phyloP scores from a whole-genome alignment of 2,797 vertebrate species.

The Peromyscus eremicus region DNA sequence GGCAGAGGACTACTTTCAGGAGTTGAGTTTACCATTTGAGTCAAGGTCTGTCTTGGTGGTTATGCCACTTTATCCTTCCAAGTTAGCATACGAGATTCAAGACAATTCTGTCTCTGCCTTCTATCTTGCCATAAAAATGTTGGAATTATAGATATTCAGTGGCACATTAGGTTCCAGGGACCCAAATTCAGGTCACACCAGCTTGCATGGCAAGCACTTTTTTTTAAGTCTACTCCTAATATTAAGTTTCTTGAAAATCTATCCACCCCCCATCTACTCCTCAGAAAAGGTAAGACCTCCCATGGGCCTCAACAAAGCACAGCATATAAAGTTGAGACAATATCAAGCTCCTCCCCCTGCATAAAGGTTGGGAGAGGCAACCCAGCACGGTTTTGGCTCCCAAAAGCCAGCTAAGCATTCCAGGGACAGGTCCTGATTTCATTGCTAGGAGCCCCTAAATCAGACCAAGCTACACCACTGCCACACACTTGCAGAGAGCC shows the following conservation, averaged over 20 bases:
- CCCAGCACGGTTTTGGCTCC: no score
- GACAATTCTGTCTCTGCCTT: neutral
- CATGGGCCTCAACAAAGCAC: no score
- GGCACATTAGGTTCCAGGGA: neutral
- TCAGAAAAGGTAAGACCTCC: neutral
- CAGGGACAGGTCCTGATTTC: no score
- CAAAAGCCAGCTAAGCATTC: no score
- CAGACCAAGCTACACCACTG: no score
- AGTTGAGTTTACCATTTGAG: neutral
- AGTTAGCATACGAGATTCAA: neutral
- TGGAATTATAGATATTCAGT: neutral
- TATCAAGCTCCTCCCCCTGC: no score
- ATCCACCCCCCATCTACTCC: no score
- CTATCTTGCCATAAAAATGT: neutral
- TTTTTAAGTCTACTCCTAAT: no score
- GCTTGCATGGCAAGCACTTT: neutral
- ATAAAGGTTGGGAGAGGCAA: no score
- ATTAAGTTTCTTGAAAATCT: neutral
- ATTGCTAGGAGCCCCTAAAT: no score
- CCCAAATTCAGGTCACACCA: neutral
- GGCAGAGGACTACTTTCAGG: neutral
- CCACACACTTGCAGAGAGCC: no score
- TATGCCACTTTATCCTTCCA: neutral
- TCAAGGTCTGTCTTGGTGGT: neutral
- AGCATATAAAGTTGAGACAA: no score